phyloP scores from a whole-genome alignment of 2,113 vertebrate species.

The Etheostoma spectabile region DNA sequence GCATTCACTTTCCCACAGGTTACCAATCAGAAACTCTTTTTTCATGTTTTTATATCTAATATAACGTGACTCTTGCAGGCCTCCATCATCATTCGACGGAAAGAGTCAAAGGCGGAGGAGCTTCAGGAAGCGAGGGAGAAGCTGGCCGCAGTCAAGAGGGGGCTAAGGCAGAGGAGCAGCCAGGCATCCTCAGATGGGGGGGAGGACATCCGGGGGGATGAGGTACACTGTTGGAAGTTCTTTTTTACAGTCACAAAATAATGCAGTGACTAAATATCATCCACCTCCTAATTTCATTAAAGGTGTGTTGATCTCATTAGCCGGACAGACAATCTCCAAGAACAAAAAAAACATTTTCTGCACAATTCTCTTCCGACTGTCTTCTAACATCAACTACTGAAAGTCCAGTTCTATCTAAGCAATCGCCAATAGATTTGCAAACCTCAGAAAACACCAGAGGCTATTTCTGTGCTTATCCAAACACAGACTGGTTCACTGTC shows the following conservation, averaged over 20 bases:
- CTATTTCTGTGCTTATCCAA: constrained; percentile 81
- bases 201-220: constrained; percentile 89
- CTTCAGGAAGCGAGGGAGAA: constrained; percentile 94
- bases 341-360: not conserved
- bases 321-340: not conserved
- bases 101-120: constrained; percentile 95
- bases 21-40: not conserved
- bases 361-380: not conserved
- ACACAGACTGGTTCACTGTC: constrained; percentile 71
- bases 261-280: not conserved
- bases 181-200: constrained; percentile 86
- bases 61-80: constrained; percentile 81
- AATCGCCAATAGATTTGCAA: constrained; percentile 51
- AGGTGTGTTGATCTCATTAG: not conserved
- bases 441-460: constrained; percentile 61
- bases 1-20: not conserved
- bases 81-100: constrained; percentile 93
- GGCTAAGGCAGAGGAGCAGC: constrained; percentile 86
- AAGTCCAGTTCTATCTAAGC: constrained; percentile 37
- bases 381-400: not conserved
- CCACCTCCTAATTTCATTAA: not conserved
- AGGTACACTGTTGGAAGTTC: constrained; percentile 81
- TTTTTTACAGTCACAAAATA: not conserved
- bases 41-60: constrained; percentile 24
- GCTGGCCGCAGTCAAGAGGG: constrained; percentile 85